Percentiles rank a stretch among this genome's conserved stretches.
Evolutionary conservation across 2,888 invertebrate species (phyloP).

Genomic region (Orchestes rusci): DNA sequence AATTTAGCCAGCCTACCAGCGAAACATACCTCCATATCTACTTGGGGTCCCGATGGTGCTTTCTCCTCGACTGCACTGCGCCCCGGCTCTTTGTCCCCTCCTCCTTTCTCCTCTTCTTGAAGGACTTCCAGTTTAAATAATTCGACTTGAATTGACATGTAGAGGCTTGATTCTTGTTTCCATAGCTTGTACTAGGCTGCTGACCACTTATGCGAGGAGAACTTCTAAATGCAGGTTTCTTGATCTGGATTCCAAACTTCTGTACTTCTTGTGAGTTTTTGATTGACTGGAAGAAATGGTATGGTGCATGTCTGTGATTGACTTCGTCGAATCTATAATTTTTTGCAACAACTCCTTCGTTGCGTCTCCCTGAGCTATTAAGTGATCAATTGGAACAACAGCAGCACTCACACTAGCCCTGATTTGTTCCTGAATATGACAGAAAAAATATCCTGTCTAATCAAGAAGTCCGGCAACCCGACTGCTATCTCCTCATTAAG

Average conservation of each 20-base stretch:
- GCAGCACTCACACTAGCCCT: background rate
- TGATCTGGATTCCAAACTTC: background rate
- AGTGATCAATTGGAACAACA: conserved; percentile 1
- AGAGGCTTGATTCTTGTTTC: background rate
- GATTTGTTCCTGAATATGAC: conserved; percentile 2
- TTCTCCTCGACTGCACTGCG: background rate
- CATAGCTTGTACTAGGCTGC: too few species aligned
- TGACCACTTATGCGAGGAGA: background rate
- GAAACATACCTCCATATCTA: conserved; percentile 1
- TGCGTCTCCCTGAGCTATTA: background rate
- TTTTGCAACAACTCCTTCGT: background rate
- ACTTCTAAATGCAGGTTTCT: background rate
- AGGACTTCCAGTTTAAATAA: conserved; percentile 4
- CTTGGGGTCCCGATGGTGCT: background rate
- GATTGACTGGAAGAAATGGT: too few species aligned
- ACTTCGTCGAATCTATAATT: background rate
- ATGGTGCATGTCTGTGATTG: conserved; percentile 3
- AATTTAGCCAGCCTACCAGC: background rate
- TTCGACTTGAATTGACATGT: background rate
- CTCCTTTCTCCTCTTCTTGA: conserved; percentile 4
- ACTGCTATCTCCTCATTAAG: conserved; percentile 1
- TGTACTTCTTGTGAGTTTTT: background rate
- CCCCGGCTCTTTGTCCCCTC: background rate
- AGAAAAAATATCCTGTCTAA: conserved; percentile 3
- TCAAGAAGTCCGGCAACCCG: background rate